These are phyloP conservation scores for Ageneiosus marmoratus DNA, from an alignment of 2,113 vertebrate genomes.

Conservation along the genomic window DNA sequence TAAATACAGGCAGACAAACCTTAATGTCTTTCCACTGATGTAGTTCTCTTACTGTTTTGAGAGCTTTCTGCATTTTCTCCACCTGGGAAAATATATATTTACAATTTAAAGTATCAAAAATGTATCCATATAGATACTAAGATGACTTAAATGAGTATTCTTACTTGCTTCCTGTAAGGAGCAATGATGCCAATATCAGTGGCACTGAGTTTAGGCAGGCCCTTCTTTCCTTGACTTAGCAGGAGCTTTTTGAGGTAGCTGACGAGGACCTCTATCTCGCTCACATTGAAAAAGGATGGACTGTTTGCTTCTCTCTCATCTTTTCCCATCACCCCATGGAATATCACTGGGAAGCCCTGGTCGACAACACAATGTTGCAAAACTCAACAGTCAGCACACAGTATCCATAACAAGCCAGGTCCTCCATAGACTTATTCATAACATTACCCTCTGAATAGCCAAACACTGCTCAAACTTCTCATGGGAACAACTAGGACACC, in stretches of 20 bases:
- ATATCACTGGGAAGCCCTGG: slow-evolving; percentile 90
- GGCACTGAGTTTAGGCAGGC: slow-evolving; percentile 71
- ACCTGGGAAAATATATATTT: slow-evolving; percentile 69
- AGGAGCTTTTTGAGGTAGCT: slow-evolving; percentile 82
- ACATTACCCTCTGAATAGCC: background rate
- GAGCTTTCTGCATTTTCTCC: slow-evolving; percentile 85
- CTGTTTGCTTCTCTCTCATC: slow-evolving; percentile 85
- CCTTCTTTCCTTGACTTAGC: slow-evolving; percentile 73
- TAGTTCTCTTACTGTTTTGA: slow-evolving; percentile 68
- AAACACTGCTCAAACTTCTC: background rate
- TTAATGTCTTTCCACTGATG: slow-evolving; percentile 77
- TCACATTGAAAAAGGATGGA: slow-evolving; percentile 90
- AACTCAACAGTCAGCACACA: background rate
- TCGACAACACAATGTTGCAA: background rate
- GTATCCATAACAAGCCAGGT: slow-evolving; percentile 1
- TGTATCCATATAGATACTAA: background rate
- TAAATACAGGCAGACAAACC: slow-evolving; percentile 65
- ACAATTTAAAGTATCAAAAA: background rate
- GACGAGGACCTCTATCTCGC: slow-evolving; percentile 81
- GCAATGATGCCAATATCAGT: slow-evolving; percentile 87
- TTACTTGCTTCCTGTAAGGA: slow-evolving; percentile 94
- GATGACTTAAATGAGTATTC: background rate
- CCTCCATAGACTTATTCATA: background rate
- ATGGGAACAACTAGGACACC: background rate
- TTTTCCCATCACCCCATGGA: slow-evolving; percentile 86